Base-by-base conservation (phyloP, 2,797 vertebrate genomes). In the Gallirallus australis region DNA sequence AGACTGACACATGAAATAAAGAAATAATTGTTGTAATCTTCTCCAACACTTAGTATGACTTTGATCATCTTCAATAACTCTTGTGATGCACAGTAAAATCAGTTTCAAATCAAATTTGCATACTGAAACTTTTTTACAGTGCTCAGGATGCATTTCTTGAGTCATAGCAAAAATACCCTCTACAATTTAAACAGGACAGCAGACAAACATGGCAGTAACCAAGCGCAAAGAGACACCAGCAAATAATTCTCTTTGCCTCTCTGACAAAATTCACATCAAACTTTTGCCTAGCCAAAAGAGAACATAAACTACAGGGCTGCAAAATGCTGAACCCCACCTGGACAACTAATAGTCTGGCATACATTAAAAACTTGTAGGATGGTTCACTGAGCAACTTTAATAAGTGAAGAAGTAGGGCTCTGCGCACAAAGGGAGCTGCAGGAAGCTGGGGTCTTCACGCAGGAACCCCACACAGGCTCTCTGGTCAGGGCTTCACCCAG, bases 1-100 rank as follows among this genome's bases (percentile, higher is more conserved):
- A 90, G 57, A 59, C 7, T 65, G 82, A 53, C 35, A 83, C 25
- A 85, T 45, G 48, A 90, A 93, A 96, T 69, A 91, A 82, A 96
- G 72, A 86, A 95, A 81, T 28, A 90, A 86, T 66, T 69, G 6
- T 35, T 7, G n/a, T 31, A 52, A 87, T 93, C 59, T 61, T 87
- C 72, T 69, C 80, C 86, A 33, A 89, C 0, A 0, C 21, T 71
- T 37, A 57, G 56, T 30, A 61, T 56, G 50, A 87, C 30, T 90
- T 92, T 86, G 37, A 91, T 89, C 63, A 92, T 33, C 39, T 87
- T 87, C 71, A 50, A 2, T 66, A 86, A 68, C 35, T 37, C 48
- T 47, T 53, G n/a, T n/a, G 48, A 42, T 56, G 18, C 35, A 40
- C 85, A 86, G 27, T 16, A 94, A 77, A 56, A 64, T 48, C 65